Base-by-base conservation (phyloP, 2,113 vertebrate species). In the Eretmochelys imbricata region DNA sequence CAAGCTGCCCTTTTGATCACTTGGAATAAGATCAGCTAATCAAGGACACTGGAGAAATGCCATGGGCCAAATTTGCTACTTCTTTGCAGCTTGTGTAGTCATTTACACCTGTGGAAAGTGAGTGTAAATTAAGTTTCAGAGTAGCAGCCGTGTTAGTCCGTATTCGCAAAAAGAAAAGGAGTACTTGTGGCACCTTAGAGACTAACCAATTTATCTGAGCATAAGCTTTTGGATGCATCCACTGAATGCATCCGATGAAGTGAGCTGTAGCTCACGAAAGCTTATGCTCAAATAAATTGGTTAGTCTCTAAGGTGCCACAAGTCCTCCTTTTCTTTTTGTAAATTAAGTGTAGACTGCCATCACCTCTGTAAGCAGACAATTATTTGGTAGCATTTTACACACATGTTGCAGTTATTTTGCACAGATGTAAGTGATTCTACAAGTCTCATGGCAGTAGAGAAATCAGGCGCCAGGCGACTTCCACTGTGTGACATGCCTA, bases 1-100 rank as follows among this genome's bases (percentile, higher is more conserved):
- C 84, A 79, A 20, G 27, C 93, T 94, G 94, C 91, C 94, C 88
- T 95, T 91, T 80, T 81, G 89, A 91, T 97, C 95, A 95, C 89
- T 93, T 93, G 95, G 82, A 69, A 76, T 76, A 76, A 76, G 24
- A 76, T 46, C 11, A 48, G 42, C 88, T 38, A 88, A 94, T 51
- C 65, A 49, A 91, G 89, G 82, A 85, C 91, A 90, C 82, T 11
- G 80, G 82, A 78, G 80, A 84, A 69, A 82, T 85, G 76, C 54
- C 91, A 94, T 59, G 50, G 48, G 84, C 78, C 72, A 46, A 78
- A 49, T 82, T 89, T 31, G 89, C 27, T 20, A 89, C 82, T 96
- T 80, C 82, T 91, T 85, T 93, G 76, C 87, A 85, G 69, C 85
- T 69, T 72, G n/a, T 84, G 90, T 72, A 72, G 65, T 72, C 35